phyloP scores from a whole-genome alignment of 2,797 vertebrate species.

The Pristis pectinata region DNA sequence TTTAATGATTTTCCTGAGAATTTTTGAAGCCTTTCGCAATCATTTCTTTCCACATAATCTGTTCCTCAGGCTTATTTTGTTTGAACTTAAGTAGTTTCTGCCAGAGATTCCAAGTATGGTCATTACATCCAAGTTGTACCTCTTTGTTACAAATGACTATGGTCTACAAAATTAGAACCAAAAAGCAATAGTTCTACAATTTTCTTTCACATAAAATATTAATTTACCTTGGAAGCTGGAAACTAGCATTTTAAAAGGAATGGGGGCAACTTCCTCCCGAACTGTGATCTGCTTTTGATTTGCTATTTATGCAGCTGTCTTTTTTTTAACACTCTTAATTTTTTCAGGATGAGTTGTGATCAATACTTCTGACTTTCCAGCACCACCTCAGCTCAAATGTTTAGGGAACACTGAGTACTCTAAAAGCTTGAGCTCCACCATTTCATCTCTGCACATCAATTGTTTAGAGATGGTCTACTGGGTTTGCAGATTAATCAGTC shows the following conservation, averaged over 20 bases:
- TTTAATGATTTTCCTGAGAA: neutral
- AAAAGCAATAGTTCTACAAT: too few relatives aligned
- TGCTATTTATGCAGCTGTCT: too few relatives aligned
- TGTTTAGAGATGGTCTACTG: neutral
- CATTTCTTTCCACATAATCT: neutral
- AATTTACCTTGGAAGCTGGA: too few relatives aligned
- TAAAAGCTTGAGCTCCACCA: neutral
- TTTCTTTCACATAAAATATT: too few relatives aligned
- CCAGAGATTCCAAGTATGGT: neutral
- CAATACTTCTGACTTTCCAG: too few relatives aligned
- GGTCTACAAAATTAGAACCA: too few relatives aligned
- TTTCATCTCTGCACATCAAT: neutral
- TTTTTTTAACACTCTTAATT: too few relatives aligned
- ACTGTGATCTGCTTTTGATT: too few relatives aligned
- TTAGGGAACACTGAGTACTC: neutral
- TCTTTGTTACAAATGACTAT: too few relatives aligned
- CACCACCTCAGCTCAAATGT: neutral
- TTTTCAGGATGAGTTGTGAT: too few relatives aligned
- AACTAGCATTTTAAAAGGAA: too few relatives aligned
- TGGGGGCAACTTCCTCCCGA: too few relatives aligned
- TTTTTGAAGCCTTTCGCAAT: neutral
- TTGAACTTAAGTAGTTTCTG: neutral
- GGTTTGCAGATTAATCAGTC: neutral
- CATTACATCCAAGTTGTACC: neutral
- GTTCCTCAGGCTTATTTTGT: neutral